Conservation (phyloP, 2,113 vertebrate species). For the Alexandromys fortis region DNA sequence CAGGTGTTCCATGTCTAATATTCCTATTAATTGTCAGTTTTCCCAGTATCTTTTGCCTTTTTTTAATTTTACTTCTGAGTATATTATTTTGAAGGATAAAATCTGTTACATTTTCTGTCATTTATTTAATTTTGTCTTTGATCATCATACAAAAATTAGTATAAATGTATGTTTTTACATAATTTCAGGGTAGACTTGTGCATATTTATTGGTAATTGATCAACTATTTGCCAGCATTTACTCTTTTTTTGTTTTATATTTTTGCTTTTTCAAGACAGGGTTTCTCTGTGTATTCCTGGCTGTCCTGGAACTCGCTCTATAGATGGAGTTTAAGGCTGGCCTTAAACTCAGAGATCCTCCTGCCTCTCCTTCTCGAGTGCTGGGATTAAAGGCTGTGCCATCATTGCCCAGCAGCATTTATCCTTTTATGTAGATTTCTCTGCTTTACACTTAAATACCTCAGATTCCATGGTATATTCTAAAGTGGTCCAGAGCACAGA, state of each 20-base stretch:
- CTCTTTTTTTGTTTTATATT: not conserved
- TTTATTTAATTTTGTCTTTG: constrained; percentile 31
- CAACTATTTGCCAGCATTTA: not conserved
- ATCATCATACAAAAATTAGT: constrained; percentile 28
- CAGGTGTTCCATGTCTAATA: not conserved
- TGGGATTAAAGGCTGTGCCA: not conserved
- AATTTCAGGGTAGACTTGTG: constrained; percentile 5
- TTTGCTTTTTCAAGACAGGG: not conserved
- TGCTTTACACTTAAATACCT: not conserved
- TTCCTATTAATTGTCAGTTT: not conserved
- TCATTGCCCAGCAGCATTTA: not conserved
- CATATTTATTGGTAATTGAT: not conserved
- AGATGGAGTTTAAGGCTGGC: not conserved
- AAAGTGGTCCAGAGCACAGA: not conserved
- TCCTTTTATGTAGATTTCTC: constrained; percentile 16
- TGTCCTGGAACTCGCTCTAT: not conserved
- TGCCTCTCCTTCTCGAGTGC: not conserved
- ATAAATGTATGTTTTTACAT: not conserved
- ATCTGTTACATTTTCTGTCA: constrained; percentile 27
- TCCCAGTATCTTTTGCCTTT: not conserved
- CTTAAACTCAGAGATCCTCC: not conserved
- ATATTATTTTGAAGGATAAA: not conserved
- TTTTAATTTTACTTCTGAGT: not conserved
- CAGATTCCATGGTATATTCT: not conserved
- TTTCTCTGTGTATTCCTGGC: not conserved